Conservation (phyloP, 2,113 vertebrate species). For the Oryzias celebensis region DNA sequence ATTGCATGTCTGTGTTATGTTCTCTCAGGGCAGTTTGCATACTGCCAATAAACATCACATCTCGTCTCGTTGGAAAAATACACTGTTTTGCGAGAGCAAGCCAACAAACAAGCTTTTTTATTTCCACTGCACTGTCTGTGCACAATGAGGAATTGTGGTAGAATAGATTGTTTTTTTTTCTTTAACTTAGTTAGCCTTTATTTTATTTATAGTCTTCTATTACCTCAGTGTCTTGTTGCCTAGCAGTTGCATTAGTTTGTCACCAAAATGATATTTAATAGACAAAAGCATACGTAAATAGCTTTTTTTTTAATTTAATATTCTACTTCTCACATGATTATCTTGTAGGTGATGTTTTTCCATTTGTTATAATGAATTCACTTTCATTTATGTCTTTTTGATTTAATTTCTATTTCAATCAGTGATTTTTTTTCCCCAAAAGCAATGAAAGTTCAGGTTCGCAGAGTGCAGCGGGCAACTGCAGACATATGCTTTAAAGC, state of each 20-base stretch:
- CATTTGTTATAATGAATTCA: no score
- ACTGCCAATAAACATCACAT: constrained; percentile 16
- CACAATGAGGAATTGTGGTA: not conserved
- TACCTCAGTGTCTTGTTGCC: constrained; percentile 8
- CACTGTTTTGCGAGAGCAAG: constrained; percentile 10
- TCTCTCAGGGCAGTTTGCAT: constrained; percentile 12
- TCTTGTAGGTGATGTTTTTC: no score
- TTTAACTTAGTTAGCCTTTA: not conserved
- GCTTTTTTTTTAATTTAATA: not conserved
- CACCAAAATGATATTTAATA: not conserved
- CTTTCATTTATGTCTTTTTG: no score
- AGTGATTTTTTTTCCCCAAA: no score
- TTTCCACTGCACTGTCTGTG: constrained; percentile 10
- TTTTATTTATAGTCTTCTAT: not conserved
- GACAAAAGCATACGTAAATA: not conserved
- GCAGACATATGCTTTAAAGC: no score
- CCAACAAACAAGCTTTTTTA: not conserved
- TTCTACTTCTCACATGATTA: no score
- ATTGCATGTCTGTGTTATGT: constrained; percentile 23
- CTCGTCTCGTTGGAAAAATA: constrained; percentile 9
- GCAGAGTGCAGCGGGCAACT: not conserved
- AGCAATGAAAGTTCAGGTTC: no score
- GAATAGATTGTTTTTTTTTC: not conserved
- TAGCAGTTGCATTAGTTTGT: no score
- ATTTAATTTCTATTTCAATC: no score